A percentile compares a stretch with the other conserved stretches of the same genome.
phyloP scores from a whole-genome alignment of 2,113 vertebrate species.

The Passer domesticus region DNA sequence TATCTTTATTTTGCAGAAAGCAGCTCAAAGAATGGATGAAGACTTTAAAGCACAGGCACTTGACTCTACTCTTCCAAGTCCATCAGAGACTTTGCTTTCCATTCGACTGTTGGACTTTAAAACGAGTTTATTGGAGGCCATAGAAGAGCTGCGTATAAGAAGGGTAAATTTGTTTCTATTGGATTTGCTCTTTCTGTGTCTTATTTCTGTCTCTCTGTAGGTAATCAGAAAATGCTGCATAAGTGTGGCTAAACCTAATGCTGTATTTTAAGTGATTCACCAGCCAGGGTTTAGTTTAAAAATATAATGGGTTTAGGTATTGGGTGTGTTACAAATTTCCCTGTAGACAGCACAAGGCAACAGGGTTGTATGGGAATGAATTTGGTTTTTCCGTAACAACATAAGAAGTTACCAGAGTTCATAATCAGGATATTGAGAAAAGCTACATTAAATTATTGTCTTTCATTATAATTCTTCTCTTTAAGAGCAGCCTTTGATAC shows the following conservation, averaged over 20 bases:
- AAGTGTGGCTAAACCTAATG: neutral
- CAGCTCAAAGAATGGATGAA: conserved; percentile 67
- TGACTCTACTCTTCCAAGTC: conserved; percentile 58
- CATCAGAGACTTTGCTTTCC: conserved; percentile 79
- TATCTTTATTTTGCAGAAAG: conserved; percentile 62
- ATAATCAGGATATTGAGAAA: neutral
- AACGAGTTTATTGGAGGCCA: conserved; percentile 83
- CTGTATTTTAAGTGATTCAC: neutral
- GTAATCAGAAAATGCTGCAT: neutral
- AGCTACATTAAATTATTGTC: neutral
- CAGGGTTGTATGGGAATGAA: neutral
- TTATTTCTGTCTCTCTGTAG: neutral
- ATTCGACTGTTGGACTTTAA: conserved; percentile 88
- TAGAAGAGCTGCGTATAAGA: conserved; percentile 89
- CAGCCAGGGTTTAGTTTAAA: neutral
- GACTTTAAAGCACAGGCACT: conserved; percentile 18
- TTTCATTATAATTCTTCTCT: neutral
- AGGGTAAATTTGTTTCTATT: conserved; percentile 76
- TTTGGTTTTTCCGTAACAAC: neutral
- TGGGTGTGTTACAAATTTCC: neutral
- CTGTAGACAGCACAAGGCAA: neutral
- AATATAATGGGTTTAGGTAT: neutral
- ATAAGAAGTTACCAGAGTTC: neutral
- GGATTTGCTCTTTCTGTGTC: neutral
- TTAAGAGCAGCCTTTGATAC: neutral